Evolutionary conservation across 2,113 vertebrate species (phyloP), one percentile per base, ranked within the genome.

Genomic region (Dinomys branickii): DNA sequence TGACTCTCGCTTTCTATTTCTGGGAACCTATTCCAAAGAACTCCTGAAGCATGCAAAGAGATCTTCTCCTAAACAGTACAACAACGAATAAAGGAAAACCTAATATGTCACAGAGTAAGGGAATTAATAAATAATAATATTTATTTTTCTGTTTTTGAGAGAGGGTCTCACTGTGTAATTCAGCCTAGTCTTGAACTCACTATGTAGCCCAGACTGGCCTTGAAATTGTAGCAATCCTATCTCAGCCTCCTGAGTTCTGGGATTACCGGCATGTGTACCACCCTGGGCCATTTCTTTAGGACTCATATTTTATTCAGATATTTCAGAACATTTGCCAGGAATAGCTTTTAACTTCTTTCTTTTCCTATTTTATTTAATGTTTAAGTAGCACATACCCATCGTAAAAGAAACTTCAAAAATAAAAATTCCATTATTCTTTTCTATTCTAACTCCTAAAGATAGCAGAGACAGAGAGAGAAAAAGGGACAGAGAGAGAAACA

Each of bases 1-100:
- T 97, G 80, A 92, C 33, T 93, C 56, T 58, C 92, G 54, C 85
- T 56, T 86, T 92, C 41, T 54, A 69, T 86, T 96, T 92, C 56
- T 90, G 65, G 50, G 41, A 90, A 80, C 80, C 69, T 94, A 16
- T 77, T 92, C 17, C 83, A 85, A 85, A 94, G 80, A 96, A 89
- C 81, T 81, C 56, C 58, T 82, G 80, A 92, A 96, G 85, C 3
- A 2, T 71, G 12, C 81, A 86, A 3, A 86, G 65, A 90, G 77
- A 81, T 67, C 38, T 47, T 88, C 69, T 14, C 71, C 71, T 26
- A 83, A 87, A 67, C 28, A 94, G 54, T 94, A 83, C 52, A 35
- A 86, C 3, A 54, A 35, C 47, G 52, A 92, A 82, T 86, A 96
- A 61, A 3, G 24, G 50, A 28, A 82, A 89, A 88, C 56, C 5